Percentiles rank a stretch among this genome's conserved stretches.
Evolutionary conservation across 2,797 vertebrate species (phyloP).

Genomic region (Gila robusta): DNA sequence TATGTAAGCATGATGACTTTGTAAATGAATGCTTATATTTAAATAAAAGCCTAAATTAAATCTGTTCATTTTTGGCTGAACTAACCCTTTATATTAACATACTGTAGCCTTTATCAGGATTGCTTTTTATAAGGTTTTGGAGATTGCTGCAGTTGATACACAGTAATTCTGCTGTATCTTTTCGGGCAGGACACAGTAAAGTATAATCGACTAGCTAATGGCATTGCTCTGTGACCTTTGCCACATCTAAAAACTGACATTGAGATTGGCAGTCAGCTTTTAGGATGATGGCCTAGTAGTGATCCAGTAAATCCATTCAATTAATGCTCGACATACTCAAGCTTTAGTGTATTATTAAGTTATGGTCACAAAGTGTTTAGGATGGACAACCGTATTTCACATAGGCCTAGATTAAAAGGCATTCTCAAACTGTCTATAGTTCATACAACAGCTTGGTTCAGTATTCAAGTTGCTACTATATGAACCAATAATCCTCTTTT

Average conservation of each 20-base stretch:
- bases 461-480: not conserved
- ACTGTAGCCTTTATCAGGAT: not conserved
- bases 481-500: not conserved
- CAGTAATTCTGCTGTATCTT: not conserved
- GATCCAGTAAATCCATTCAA: constrained; percentile 39
- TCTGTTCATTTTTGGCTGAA: not conserved
- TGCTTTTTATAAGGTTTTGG: not conserved
- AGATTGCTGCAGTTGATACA: not conserved
- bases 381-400: not conserved
- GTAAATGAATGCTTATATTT: too few species aligned
- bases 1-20: too few species aligned
- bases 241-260: constrained; percentile 27
- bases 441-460: not conserved
- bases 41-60: too few species aligned
- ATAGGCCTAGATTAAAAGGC: not conserved
- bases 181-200: constrained; percentile 20
- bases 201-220: constrained; percentile 12
- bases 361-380: not conserved
- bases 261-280: constrained; percentile 21
- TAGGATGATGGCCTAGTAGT: constrained; percentile 12
- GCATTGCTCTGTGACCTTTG: constrained; percentile 37
- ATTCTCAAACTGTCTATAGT: not conserved
- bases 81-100: not conserved
- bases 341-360: not conserved
- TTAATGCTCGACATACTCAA: constrained; percentile 5